These are phyloP conservation scores for Amblyopsis hoosieri DNA, from an alignment of 2,797 vertebrate genomes.

Conservation along the genomic window DNA sequence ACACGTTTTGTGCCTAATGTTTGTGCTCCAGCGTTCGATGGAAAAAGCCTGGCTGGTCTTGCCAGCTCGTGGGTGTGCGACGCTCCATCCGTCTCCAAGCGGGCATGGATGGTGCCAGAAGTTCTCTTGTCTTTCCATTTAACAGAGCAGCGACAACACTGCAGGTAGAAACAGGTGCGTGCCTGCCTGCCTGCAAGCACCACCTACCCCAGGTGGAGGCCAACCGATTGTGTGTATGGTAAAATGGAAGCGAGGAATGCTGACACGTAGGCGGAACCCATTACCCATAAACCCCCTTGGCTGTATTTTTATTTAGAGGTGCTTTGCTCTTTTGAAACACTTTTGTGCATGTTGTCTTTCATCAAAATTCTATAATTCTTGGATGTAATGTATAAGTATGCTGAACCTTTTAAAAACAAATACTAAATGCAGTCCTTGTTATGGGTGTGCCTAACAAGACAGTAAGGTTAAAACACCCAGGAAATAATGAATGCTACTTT, in stretches of 20 bases:
- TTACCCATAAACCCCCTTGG: slow-evolving; percentile 9
- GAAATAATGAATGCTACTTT: too few species aligned
- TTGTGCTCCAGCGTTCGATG: slow-evolving; percentile 51
- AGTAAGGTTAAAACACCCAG: too few species aligned
- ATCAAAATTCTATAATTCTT: background rate
- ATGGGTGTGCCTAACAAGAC: too few species aligned
- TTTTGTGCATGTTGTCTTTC: slow-evolving; percentile 6
- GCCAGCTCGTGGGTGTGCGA: slow-evolving; percentile 28
- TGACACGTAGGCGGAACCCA: background rate
- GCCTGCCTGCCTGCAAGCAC: slow-evolving; percentile 28
- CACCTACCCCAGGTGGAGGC: slow-evolving; percentile 45
- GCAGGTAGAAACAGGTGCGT: slow-evolving; percentile 54
- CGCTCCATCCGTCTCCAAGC: slow-evolving; percentile 17
- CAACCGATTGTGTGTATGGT: slow-evolving; percentile 35
- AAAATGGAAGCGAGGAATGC: slow-evolving; percentile 14
- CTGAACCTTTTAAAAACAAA: background rate
- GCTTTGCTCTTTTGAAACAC: background rate
- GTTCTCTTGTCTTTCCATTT: too few species aligned
- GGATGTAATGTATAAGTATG: background rate
- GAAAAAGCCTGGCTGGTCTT: slow-evolving; percentile 40
- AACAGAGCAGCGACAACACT: slow-evolving; percentile 21
- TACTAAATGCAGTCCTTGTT: background rate
- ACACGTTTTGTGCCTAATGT: slow-evolving; percentile 27
- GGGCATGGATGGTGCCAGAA: slow-evolving; percentile 34
- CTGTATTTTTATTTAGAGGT: background rate